Conservation (phyloP, 1,140 invertebrate species). For the Atta cephalotes region DNA sequence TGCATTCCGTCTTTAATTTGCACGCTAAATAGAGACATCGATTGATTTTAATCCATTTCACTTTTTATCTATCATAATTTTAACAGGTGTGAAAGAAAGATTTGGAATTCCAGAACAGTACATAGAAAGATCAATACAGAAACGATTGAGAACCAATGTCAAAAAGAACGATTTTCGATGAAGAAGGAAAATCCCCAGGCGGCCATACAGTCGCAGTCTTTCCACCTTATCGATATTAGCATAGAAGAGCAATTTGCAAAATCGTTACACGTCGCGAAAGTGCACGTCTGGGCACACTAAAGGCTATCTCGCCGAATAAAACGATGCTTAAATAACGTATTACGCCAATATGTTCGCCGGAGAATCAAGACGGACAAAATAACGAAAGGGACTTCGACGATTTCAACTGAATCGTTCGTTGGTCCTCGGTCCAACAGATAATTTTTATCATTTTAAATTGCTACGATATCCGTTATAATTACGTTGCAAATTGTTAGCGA, state of each 20-base stretch:
- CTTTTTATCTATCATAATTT: not conserved
- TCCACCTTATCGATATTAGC: constrained; percentile 85
- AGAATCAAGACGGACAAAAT: constrained; percentile 26
- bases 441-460: constrained; percentile 6
- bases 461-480: not conserved
- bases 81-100: not conserved
- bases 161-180: constrained; percentile 80
- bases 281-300: constrained; percentile 83
- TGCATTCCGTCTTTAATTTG: not conserved
- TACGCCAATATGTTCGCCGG: constrained; percentile 52
- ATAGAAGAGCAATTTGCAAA: constrained; percentile 85
- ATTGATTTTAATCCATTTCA: not conserved
- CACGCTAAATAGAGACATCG: not conserved
- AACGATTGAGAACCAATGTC: constrained; percentile 53
- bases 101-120: not conserved
- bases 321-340: constrained; percentile 80
- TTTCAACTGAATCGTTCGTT: constrained; percentile 5
- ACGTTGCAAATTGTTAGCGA: not conserved
- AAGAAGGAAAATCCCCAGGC: constrained; percentile 78
- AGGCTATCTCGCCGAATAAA: constrained; percentile 82
- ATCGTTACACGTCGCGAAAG: constrained; percentile 82
- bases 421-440: constrained; percentile 3
- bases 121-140: not conserved
- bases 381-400: constrained; percentile 20
- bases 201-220: constrained; percentile 74